Percentiles rank a stretch among this genome's conserved stretches.
These are phyloP conservation scores for Melopsittacus undulatus DNA, from an alignment of 2,797 vertebrate species.

Conservation along the genomic window DNA sequence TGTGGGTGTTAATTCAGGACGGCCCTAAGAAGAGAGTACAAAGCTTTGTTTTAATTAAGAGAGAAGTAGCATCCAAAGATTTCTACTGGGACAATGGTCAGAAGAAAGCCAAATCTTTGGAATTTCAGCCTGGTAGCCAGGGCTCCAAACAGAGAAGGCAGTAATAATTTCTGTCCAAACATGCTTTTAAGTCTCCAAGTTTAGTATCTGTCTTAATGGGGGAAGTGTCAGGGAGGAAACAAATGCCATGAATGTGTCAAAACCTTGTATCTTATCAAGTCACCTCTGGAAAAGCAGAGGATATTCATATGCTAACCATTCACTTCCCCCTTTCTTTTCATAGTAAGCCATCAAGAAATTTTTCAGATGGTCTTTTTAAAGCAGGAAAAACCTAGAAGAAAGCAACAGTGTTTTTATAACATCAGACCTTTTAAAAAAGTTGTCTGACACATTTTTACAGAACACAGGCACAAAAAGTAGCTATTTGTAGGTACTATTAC, in stretches of 20 bases:
- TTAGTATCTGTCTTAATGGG: not conserved
- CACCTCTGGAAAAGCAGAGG: not conserved
- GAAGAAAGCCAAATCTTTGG: not conserved
- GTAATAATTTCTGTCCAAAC: not conserved
- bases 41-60: not conserved
- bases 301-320: not conserved
- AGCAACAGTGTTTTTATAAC: not conserved
- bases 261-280: not conserved
- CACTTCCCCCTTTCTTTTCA: not conserved
- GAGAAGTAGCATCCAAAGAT: not conserved
- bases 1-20: constrained; percentile 93
- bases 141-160: not conserved
- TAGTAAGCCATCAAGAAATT: not conserved
- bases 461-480: not conserved
- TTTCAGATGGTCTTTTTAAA: not conserved
- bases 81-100: constrained; percentile 1
- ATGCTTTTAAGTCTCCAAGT: not conserved
- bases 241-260: not conserved
- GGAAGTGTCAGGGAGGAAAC: not conserved
- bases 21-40: constrained; percentile 80
- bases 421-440: not conserved
- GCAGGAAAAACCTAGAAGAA: not conserved
- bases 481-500: not conserved
- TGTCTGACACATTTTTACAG: not conserved
- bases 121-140: constrained; percentile 21